Evolutionary conservation across 2,113 vertebrate genomes (phyloP), one percentile per base, ranked within the genome.

Genomic region (Gallinago media): DNA sequence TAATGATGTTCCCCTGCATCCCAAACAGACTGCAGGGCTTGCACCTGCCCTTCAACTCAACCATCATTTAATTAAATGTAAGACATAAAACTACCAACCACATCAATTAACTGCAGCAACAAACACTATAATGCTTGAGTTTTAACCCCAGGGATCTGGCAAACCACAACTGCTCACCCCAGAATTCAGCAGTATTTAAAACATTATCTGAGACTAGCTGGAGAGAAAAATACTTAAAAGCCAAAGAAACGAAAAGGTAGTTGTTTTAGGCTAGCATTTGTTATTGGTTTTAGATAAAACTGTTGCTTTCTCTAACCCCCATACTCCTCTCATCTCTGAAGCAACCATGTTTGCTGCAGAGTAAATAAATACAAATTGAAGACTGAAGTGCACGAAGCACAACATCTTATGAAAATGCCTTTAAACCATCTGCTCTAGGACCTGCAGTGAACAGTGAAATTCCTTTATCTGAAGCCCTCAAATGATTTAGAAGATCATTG

Each of bases 101-200:
- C 61, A 92, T 78, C 88, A 90, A 93, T 91, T 94, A 95, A 94
- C 59, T 77, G 76, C n/a, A 78, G 75, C 75, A 95, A 83, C 22
- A 71, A 29, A 27, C 27, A 55, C 25, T 56, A 65, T 56, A 81
- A 67, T 32, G 68, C 44, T 83, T 65, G 47, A 32, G 50, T 90
- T 93, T 92, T 86, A 96, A 90, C 63, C 72, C n/a, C 76, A 81
- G 68, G 82, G 56, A 91, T 68, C 34, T 72, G 79, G 58, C 10
- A 3, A 96, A 90, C 83, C 92, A 72, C 92, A 92, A 71, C 22
- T 0, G 0, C 79, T 92, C 83, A 87, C 56, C 61, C 73, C 61
- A 81, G 94, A 86, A 91, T 87, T 80, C 77, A 84, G 31, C 49
- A 61, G 26, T 68, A 86, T 91, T 96, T 94, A 88, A 88, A 93